Evolutionary conservation across 2,113 vertebrate species (phyloP).

Genomic region (Steatornis caripensis): DNA sequence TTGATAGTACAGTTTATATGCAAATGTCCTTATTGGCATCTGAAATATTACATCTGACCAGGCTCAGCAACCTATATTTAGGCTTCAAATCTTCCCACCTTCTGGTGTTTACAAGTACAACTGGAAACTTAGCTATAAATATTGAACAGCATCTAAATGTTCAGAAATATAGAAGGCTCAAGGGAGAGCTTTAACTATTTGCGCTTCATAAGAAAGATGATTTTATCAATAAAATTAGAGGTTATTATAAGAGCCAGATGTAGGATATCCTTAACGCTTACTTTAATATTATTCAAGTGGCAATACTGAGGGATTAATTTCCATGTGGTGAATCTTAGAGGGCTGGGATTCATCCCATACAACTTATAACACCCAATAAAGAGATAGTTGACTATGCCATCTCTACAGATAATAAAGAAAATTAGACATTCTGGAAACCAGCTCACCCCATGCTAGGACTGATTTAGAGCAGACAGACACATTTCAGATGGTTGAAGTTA

Average conservation of each 20-base stretch:
- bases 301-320: not conserved
- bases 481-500: not conserved
- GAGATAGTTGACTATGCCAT: not conserved
- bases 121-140: constrained; percentile 41
- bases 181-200: not conserved
- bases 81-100: constrained; percentile 51
- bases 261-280: not conserved
- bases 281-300: not conserved
- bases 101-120: constrained; percentile 56
- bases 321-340: not conserved
- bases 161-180: constrained; percentile 29
- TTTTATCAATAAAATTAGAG: constrained; percentile 32
- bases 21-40: constrained; percentile 41
- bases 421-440: not conserved
- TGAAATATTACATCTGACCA: constrained; percentile 57
- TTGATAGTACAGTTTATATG: constrained; percentile 56
- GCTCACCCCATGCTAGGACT: not conserved
- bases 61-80: constrained; percentile 55
- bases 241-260: not conserved
- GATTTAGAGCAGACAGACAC: not conserved
- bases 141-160: constrained; percentile 20
- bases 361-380: not conserved
- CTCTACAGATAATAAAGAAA: not conserved
- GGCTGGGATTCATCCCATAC: not conserved
- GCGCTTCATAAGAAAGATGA: not conserved